phyloP scores from a whole-genome alignment of 2,888 invertebrate species.

The Oxycera nigricornis region DNA sequence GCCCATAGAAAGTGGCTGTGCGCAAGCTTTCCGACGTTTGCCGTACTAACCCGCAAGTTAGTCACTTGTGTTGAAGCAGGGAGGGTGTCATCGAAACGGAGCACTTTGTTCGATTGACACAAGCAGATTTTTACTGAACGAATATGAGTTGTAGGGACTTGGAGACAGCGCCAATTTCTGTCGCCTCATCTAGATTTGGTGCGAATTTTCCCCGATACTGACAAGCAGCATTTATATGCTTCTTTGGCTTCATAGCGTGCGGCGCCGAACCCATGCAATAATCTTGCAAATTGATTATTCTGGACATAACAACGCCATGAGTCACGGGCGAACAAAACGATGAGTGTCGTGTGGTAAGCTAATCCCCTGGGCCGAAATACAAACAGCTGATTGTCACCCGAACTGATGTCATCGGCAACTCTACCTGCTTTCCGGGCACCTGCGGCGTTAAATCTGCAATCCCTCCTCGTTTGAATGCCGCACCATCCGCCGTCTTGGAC shows the following conservation, averaged over 20 bases:
- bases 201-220: conserved; percentile 21
- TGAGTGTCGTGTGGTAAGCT: not conserved
- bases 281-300: conserved; percentile 11
- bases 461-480: not conserved
- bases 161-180: no score
- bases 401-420: conserved; percentile 38
- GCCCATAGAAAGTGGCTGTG: no score
- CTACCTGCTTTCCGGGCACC: not conserved
- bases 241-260: no score
- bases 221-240: not conserved
- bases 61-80: no score
- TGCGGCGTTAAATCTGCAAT: not conserved
- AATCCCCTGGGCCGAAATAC: not conserved
- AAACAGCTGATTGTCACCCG: conserved; percentile 35
- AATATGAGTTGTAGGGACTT: no score
- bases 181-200: not conserved
- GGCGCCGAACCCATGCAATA: not conserved
- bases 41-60: no score
- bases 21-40: no score
- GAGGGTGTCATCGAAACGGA: no score
- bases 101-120: no score
- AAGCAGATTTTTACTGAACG: no score
- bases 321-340: conserved; percentile 1
- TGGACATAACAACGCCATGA: conserved; percentile 2
- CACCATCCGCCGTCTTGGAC: not conserved